phyloP scores from a whole-genome alignment of 2,888 invertebrate genomes.

The Drosophila bunnanda region DNA sequence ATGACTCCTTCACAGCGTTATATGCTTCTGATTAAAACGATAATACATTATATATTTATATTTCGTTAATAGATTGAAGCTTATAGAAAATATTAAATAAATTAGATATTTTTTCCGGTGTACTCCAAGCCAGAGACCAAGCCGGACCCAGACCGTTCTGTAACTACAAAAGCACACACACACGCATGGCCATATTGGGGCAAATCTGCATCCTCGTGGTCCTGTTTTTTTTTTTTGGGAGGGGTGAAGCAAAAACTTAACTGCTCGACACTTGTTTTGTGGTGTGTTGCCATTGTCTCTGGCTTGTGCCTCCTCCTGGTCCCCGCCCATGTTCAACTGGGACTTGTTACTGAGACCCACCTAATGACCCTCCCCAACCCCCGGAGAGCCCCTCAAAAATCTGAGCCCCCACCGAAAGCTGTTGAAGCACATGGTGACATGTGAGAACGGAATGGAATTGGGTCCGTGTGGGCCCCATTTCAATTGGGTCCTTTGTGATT shows the following conservation, averaged over 20 bases:
- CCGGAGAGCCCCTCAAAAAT: slow-evolving; percentile 28
- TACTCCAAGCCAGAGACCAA: not conserved
- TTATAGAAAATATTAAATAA: not conserved
- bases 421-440: slow-evolving; percentile 72
- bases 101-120: too few species aligned
- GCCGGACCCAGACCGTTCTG: slow-evolving; percentile 30
- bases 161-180: slow-evolving; percentile 57
- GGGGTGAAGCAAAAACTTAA: slow-evolving; percentile 69
- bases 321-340: slow-evolving; percentile 41
- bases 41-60: too few species aligned
- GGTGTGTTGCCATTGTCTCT: slow-evolving; percentile 72
- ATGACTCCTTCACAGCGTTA: too few species aligned
- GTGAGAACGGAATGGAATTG: slow-evolving; percentile 48
- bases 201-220: slow-evolving; percentile 25
- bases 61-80: not conserved
- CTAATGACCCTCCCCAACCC: slow-evolving; percentile 4
- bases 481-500: slow-evolving; percentile 55
- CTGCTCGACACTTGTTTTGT: slow-evolving; percentile 77
- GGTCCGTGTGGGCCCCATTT: slow-evolving; percentile 48
- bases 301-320: slow-evolving; percentile 2
- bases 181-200: slow-evolving; percentile 8
- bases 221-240: slow-evolving; percentile 5
- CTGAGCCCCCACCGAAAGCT: slow-evolving; percentile 66
- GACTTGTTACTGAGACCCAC: slow-evolving; percentile 62
- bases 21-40: too few species aligned